Evolutionary conservation across 2,888 invertebrate species (phyloP), one percentile per base, ranked within the genome.

Genomic region (Lasioglossum malachurum): DNA sequence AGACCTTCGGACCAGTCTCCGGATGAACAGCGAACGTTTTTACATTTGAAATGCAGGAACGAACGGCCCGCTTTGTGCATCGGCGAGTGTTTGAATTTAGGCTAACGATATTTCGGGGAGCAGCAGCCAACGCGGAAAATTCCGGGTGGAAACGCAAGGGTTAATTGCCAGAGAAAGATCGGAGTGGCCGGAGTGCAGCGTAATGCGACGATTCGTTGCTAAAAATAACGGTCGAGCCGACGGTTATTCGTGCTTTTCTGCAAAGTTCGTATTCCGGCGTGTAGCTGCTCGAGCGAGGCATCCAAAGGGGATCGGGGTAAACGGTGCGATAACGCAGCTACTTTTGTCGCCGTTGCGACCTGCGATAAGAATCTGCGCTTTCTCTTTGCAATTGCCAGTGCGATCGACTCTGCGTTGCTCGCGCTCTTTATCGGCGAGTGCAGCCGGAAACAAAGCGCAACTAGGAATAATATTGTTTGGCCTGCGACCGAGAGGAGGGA

Each of bases 161-260:
- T 64, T 64, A 31, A 64, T 41, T 44, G 75, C 4, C 23, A 44
- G 38, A 38, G 23, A n/a, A 78, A 35, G 67, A 67, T 35, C 31
- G 10, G 23, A 35, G 78, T 19, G 60, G 64, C 19, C 7, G 12
- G 5, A 31, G 60, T 23, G 75, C 64, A 16, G 67, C 35, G 67
- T 10, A 16, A 64, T 31, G 27, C 64, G 64, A 64, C 31, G 64
- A 16, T 31, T 64, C 79, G 35, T 12, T 49, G 80, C 49, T 38
- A 41, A 73, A 74, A 75, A 80, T 75, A 83, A 74, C 16, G 31
- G 16, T 19, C 46, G 74, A 74, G 72, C 38, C 27, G 27, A 72
- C 35, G n/a, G n/a, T 46, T n/a, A 35, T 35, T 44, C n/a, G 14
- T n/a, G 27, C 38, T 76, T 35, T 78, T 71, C 64, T 72, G 38